Base-by-base conservation (phyloP, 1,140 invertebrate genomes). In the Drosophila willistoni region DNA sequence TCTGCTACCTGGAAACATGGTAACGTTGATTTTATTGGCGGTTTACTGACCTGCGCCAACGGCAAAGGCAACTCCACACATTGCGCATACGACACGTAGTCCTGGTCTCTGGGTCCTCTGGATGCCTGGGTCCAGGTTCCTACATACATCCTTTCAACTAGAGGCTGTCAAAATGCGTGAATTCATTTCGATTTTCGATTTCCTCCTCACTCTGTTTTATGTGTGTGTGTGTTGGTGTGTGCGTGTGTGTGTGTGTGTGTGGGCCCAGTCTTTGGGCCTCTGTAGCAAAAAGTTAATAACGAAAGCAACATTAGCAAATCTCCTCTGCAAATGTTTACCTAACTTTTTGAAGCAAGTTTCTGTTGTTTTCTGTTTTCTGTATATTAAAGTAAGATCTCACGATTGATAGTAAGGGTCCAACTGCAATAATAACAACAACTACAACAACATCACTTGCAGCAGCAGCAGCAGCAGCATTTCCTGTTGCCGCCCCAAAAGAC, bases 21-120 rank as follows among this genome's bases (percentile, higher is more conserved):
- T 63, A 65, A 83, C 80, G 80, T 80, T 87, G 84, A 77, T 87
- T 87, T 87, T 87, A 87, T 87, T 87, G 84, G 84, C 84, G 84
- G 84, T 87, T 89, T 89, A 87, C 84, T 87, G 83, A 87, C 83
- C 83, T 87, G 84, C 68, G 80, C 77, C 80, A 89, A 87, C 69
- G 73, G 79, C 81, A 79, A 78, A 39, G 39, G 22, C 67, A 66
- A 63, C 68, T 68, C 63, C 44, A 73, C 60, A 79, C 79, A 67
- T 87, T 79, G 76, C 82, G 75, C 64, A 85, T 85, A 86, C 81
- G 81, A 82, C 79, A 82, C 75, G 71, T 79, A 13, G 36, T 39
- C 3, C 34, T 56, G 72, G 71, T 29, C 79, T 59, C 19, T 17
- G 33, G 62, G 36, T 39, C 54, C 25, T 44, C 17, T 51, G 17